Evolutionary conservation across 2,888 invertebrate genomes (phyloP).

Genomic region (Suillia variegata): DNA sequence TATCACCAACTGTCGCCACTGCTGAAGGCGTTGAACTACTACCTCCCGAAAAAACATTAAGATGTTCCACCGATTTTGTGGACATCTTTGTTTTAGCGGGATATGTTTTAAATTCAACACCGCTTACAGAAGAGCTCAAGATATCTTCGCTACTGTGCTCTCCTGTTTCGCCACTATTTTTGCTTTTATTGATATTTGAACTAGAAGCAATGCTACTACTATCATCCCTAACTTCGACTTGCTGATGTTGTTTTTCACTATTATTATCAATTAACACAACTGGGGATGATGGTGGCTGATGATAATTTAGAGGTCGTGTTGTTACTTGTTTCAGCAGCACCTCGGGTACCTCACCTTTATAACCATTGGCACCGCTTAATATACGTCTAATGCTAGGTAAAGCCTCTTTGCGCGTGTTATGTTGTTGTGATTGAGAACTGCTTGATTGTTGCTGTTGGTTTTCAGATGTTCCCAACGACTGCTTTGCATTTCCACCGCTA

Average conservation of each 20-base stretch:
- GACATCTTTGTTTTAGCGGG: constrained; percentile 44
- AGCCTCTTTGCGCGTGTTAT: constrained; percentile 63
- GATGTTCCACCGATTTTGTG: constrained; percentile 34
- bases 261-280: constrained; percentile 42
- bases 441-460: constrained; percentile 9
- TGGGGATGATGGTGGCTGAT: constrained; percentile 53
- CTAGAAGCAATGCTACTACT: constrained; percentile 28
- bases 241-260: too few relatives aligned
- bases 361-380: constrained; percentile 82
- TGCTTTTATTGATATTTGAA: constrained; percentile 52
- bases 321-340: constrained; percentile 74
- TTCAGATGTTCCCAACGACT: too few relatives aligned
- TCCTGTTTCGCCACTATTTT: constrained; percentile 25
- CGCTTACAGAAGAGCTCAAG: too few relatives aligned
- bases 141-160: constrained; percentile 5
- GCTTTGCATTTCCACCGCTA: constrained; percentile 14
- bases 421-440: background rate
- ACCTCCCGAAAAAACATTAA: too few relatives aligned
- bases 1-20: constrained; percentile 43
- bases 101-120: constrained; percentile 41
- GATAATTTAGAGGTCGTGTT: constrained; percentile 60
- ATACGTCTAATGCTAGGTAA: constrained; percentile 85
- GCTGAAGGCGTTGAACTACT: constrained; percentile 46
- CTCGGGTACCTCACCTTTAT: constrained; percentile 81
- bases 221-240: constrained; percentile 29